Evolutionary conservation across 2,888 invertebrate species (phyloP).

Genomic region (Sicus ferrugineus): DNA sequence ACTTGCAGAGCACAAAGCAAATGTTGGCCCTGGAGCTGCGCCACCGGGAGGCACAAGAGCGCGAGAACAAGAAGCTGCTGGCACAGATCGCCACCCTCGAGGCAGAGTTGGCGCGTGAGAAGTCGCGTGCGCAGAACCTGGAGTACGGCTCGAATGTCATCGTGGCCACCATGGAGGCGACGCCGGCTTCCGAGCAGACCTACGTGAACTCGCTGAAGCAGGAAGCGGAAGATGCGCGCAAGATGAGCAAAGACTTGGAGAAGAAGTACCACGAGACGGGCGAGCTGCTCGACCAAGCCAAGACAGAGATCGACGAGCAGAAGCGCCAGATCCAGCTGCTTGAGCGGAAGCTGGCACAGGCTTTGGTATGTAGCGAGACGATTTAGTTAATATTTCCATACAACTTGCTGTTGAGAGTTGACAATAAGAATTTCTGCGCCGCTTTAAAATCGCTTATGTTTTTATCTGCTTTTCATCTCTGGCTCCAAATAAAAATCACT

Average conservation of each 20-base stretch:
- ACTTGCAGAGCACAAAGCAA: constrained; percentile 90
- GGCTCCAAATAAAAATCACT: neutral
- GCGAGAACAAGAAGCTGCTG: constrained; percentile 85
- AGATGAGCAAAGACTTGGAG: constrained; percentile 81
- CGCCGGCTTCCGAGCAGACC: constrained; percentile 69
- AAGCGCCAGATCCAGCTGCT: constrained; percentile 79
- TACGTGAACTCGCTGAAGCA: constrained; percentile 74
- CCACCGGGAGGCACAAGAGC: constrained; percentile 83
- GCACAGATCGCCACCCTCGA: constrained; percentile 82
- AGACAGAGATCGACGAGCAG: constrained; percentile 80
- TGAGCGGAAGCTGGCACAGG: constrained; percentile 79
- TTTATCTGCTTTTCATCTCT: neutral
- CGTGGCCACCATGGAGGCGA: constrained; percentile 56
- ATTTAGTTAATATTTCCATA: neutral
- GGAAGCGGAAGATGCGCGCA: constrained; percentile 80
- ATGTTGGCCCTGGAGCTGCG: constrained; percentile 85
- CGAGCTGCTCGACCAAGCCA: constrained; percentile 78
- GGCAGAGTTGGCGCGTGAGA: constrained; percentile 80
- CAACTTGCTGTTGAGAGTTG: neutral
- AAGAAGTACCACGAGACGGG: constrained; percentile 79
- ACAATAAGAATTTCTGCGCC: no score
- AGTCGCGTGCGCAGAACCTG: constrained; percentile 60
- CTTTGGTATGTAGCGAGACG: constrained; percentile 65
- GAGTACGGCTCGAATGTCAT: constrained; percentile 59
- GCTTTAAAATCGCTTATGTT: neutral